These are phyloP conservation scores for Schrankia costaestrigalis DNA, from an alignment of 2,888 invertebrate species.

Conservation along the genomic window DNA sequence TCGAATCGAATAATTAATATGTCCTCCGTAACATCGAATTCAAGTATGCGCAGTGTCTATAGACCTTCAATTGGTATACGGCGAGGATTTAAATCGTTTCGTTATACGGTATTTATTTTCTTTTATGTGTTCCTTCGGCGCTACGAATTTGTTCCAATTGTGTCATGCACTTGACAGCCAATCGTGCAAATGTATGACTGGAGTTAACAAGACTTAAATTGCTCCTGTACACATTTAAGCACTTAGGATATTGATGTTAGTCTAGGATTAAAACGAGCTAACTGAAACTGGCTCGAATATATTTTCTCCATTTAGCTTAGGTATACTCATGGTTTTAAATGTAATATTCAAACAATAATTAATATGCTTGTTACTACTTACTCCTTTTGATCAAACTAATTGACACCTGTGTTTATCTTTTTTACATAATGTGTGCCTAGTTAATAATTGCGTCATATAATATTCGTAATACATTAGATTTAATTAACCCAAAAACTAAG, in stretches of 20 bases:
- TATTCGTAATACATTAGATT: too few relatives aligned
- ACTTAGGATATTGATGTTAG: constrained; percentile 12
- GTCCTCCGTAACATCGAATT: constrained; percentile 74
- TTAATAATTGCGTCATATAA: too few relatives aligned
- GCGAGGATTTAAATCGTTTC: constrained; percentile 74
- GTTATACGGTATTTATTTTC: constrained; percentile 68
- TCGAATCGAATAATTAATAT: constrained; percentile 50
- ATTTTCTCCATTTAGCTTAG: background rate
- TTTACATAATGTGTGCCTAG: too few relatives aligned
- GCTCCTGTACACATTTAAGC: constrained; percentile 15
- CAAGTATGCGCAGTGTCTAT: constrained; percentile 73
- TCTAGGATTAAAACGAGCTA: constrained; percentile 3
- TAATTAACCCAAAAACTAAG: too few relatives aligned
- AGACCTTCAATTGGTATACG: constrained; percentile 72
- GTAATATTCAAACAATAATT: too few relatives aligned
- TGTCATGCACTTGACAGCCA: constrained; percentile 23
- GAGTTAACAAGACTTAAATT: constrained; percentile 26
- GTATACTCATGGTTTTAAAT: too few relatives aligned
- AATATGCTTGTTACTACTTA: too few relatives aligned
- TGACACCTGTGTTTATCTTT: too few relatives aligned
- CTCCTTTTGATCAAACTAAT: too few relatives aligned
- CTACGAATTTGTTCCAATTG: constrained; percentile 26
- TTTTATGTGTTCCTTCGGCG: constrained; percentile 31
- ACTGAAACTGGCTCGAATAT: constrained; percentile 1
- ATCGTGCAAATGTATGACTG: constrained; percentile 15